Evolutionary conservation across 2,888 invertebrate genomes (phyloP).

Genomic region (Volucella inflata): DNA sequence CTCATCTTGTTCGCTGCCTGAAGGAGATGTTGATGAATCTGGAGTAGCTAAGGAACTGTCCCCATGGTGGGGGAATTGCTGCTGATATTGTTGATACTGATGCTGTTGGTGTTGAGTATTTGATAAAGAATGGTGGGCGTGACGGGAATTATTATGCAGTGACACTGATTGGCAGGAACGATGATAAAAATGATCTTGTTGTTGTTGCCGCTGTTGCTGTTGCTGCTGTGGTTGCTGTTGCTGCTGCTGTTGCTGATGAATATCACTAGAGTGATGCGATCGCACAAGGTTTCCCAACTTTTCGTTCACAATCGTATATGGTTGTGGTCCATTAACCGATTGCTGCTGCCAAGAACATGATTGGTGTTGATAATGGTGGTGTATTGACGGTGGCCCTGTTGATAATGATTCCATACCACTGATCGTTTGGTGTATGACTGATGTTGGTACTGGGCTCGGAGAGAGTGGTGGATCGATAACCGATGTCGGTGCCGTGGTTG

Average conservation of each 20-base stretch:
- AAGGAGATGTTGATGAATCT: slow-evolving; percentile 57
- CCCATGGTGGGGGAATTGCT: slow-evolving; percentile 46
- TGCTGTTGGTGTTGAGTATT: slow-evolving; percentile 50
- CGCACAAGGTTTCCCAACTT: slow-evolving; percentile 31
- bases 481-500: slow-evolving; percentile 84
- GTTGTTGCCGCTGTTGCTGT: background rate
- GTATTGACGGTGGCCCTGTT: slow-evolving; percentile 54
- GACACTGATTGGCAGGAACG: slow-evolving; percentile 76
- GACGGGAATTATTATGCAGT: slow-evolving; percentile 69
- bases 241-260: slow-evolving; percentile 45
- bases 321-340: slow-evolving; percentile 3
- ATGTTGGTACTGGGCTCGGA: slow-evolving; percentile 86
- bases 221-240: slow-evolving; percentile 46
- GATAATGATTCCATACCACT: slow-evolving; percentile 64
- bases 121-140: slow-evolving; percentile 45
- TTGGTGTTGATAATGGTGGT: slow-evolving; percentile 55
- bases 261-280: slow-evolving; percentile 53
- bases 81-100: slow-evolving; percentile 53
- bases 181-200: slow-evolving; percentile 53
- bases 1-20: slow-evolving; percentile 54
- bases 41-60: slow-evolving; percentile 65
- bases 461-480: slow-evolving; percentile 86
- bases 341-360: slow-evolving; percentile 51
- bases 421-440: slow-evolving; percentile 86
- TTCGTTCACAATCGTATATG: slow-evolving; percentile 31